phyloP scores from a whole-genome alignment of 2,113 vertebrate genomes.

The Chionis minor region DNA sequence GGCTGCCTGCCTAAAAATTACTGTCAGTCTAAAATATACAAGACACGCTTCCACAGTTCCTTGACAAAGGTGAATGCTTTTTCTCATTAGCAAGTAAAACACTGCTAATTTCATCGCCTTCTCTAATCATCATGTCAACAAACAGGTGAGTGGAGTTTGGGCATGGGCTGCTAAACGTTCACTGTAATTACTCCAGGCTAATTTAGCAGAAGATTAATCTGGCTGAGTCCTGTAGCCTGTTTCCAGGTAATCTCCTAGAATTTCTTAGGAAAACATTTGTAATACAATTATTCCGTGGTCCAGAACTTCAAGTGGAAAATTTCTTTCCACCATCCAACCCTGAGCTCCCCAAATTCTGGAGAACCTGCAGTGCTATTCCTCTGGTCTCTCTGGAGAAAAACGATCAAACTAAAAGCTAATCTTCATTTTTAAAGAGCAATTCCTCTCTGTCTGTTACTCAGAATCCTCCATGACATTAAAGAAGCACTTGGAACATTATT shows the following conservation, averaged over 20 bases:
- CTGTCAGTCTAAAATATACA: not conserved
- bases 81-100: slow-evolving; percentile 7
- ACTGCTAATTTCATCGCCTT: not conserved
- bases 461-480: not conserved
- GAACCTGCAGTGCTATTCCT: not conserved
- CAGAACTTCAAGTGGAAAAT: not conserved
- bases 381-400: not conserved
- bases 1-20: not conserved
- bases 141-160: not conserved
- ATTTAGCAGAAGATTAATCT: slow-evolving; percentile 20
- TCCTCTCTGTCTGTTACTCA: not conserved
- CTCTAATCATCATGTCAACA: not conserved
- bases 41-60: not conserved
- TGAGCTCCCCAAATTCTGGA: not conserved
- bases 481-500: not conserved
- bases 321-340: not conserved
- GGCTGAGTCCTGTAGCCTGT: not conserved
- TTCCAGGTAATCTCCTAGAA: not conserved
- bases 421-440: not conserved
- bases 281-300: not conserved
- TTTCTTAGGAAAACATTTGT: not conserved
- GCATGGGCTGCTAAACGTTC: not conserved
- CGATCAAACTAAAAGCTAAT: not conserved
- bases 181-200: not conserved
- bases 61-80: not conserved